Percentiles rank a stretch among this genome's conserved stretches.
phyloP scores from a whole-genome alignment of 2,113 vertebrate species.

The Scortum barcoo region DNA sequence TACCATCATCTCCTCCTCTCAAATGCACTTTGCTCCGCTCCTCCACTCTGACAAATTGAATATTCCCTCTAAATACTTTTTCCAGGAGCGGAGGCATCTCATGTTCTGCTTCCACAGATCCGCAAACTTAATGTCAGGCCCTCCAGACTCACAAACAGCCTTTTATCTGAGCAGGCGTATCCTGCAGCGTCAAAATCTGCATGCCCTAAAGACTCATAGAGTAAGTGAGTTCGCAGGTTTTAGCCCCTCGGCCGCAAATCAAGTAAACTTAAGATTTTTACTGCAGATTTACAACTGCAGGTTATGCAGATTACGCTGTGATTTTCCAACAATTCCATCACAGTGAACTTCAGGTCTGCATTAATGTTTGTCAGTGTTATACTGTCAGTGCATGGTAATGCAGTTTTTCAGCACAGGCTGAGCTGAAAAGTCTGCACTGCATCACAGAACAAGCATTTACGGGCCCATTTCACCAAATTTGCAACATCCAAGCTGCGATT shows the following conservation, averaged over 20 bases:
- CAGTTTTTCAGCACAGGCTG: background rate
- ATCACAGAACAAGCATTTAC: background rate
- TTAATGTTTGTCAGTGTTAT: constrained; percentile 1
- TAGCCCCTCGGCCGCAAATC: background rate
- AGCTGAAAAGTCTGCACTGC: background rate
- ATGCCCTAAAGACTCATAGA: background rate
- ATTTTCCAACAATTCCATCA: background rate
- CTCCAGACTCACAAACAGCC: constrained; percentile 36
- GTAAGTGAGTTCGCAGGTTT: background rate
- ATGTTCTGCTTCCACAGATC: constrained; percentile 55
- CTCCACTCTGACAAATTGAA: constrained; percentile 69
- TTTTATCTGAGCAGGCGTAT: constrained; percentile 34
- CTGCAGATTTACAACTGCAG: constrained; percentile 10
- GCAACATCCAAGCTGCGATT: background rate
- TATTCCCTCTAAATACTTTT: constrained; percentile 70
- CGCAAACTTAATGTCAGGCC: constrained; percentile 36
- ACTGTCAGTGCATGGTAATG: background rate
- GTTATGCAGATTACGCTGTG: background rate
- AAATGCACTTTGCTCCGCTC: constrained; percentile 61
- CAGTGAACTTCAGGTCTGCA: background rate
- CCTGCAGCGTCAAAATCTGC: constrained; percentile 15
- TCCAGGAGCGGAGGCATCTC: constrained; percentile 54
- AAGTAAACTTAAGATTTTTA: background rate
- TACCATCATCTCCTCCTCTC: constrained; percentile 56
- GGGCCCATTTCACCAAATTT: background rate